phyloP scores from a whole-genome alignment of 2,888 invertebrate genomes.

The Falcaria lacertinaria region DNA sequence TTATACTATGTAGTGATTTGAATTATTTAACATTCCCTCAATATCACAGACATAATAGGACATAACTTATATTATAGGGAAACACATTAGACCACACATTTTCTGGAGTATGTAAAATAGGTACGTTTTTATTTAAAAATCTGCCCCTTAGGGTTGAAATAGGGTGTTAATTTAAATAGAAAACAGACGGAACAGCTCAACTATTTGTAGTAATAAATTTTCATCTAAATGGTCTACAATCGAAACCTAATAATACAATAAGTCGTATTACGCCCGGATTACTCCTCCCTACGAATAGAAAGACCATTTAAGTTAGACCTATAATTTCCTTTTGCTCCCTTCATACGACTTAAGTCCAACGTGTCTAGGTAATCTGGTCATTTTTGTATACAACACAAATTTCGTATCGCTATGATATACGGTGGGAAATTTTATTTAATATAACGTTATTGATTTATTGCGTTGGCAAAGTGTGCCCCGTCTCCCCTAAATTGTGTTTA shows the following conservation, averaged over 20 bases:
- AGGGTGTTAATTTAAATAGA: too few relatives aligned
- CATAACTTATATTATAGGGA: too few relatives aligned
- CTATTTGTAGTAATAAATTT: conserved; percentile 33
- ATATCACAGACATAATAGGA: too few relatives aligned
- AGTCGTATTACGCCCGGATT: conserved; percentile 62
- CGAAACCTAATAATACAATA: conserved; percentile 59
- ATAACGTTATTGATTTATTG: conserved; percentile 72
- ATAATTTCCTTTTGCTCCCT: conserved; percentile 9
- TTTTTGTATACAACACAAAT: conserved; percentile 47
- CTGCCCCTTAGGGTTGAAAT: too few relatives aligned
- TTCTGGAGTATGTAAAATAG: too few relatives aligned
- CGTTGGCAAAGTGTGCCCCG: conserved; percentile 37
- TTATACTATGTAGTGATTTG: too few relatives aligned
- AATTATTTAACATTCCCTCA: too few relatives aligned
- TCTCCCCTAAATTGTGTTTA: conserved; percentile 51
- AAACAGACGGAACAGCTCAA: too few relatives aligned
- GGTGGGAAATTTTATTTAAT: conserved; percentile 69
- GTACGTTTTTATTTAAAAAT: too few relatives aligned
- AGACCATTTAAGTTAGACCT: conserved; percentile 32
- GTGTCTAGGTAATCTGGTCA: conserved; percentile 38
- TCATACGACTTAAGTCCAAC: not conserved
- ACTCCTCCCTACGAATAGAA: conserved; percentile 46
- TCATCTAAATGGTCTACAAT: conserved; percentile 45
- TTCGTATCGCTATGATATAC: conserved; percentile 51
- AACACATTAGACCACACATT: too few relatives aligned